phyloP scores from a whole-genome alignment of 2,888 invertebrate species.

The Leucophenga maculata region DNA sequence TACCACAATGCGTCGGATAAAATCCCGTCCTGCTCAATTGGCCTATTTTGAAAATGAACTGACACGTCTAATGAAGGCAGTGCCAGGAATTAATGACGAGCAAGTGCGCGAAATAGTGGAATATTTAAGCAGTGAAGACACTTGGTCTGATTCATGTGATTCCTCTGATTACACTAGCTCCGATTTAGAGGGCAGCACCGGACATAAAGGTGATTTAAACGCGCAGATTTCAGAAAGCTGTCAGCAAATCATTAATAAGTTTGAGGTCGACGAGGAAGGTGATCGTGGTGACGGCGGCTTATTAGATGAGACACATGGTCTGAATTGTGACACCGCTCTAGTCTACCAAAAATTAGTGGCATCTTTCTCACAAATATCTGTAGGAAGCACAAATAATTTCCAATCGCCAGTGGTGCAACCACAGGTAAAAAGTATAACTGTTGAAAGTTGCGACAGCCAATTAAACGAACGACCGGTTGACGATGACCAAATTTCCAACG shows the following conservation, averaged over 20 bases:
- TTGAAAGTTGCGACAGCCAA: constrained; percentile 62
- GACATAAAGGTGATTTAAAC: constrained; percentile 80
- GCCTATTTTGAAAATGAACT: constrained; percentile 92
- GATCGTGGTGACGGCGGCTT: constrained; percentile 74
- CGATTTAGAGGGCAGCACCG: constrained; percentile 81
- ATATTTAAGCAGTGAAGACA: constrained; percentile 92
- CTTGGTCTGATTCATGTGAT: constrained; percentile 94
- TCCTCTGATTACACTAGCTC: constrained; percentile 93
- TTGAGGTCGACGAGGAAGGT: constrained; percentile 79
- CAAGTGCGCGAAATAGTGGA: constrained; percentile 94
- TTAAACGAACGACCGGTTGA: constrained; percentile 62
- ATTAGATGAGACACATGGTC: constrained; percentile 73
- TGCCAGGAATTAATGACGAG: constrained; percentile 91
- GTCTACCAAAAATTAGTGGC: constrained; percentile 91
- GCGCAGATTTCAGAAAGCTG: constrained; percentile 91
- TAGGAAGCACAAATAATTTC: constrained; percentile 62
- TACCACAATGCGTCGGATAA: constrained; percentile 70
- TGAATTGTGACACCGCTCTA: constrained; percentile 84
- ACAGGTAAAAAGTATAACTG: constrained; percentile 33
- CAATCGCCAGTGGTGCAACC: background rate
- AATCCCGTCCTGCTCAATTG: constrained; percentile 87
- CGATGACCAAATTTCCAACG: constrained; percentile 62
- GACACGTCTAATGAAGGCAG: constrained; percentile 92
- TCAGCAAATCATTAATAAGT: constrained; percentile 89
- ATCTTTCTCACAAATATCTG: constrained; percentile 85